Evolutionary conservation across 2,797 vertebrate species (phyloP).

Genomic region (Rhynchonycteris naso): DNA sequence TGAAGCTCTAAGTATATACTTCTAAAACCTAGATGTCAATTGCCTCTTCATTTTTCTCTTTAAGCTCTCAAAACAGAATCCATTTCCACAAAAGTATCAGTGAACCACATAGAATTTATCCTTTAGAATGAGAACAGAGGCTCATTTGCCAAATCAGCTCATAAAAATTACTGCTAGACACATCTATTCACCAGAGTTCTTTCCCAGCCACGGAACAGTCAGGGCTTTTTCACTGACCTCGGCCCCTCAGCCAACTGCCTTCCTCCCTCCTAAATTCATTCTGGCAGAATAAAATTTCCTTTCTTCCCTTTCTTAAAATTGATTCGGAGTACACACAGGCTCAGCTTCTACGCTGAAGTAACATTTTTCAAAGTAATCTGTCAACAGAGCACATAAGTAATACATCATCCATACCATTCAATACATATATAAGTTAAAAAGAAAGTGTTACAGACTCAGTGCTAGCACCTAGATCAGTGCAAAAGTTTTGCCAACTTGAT

Average conservation of each 20-base stretch:
- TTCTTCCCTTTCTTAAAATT: not conserved
- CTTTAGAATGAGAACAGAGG: not conserved
- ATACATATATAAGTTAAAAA: not conserved
- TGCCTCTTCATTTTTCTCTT: slow-evolving; percentile 30
- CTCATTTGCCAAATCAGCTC: not conserved
- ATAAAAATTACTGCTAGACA: not conserved
- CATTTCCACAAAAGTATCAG: not conserved
- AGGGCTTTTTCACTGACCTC: not conserved
- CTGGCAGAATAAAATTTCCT: not conserved
- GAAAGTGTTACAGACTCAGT: not conserved
- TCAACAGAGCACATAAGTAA: not conserved
- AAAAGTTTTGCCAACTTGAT: not conserved
- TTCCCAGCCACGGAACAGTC: not conserved
- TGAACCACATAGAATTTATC: not conserved
- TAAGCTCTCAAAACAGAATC: not conserved
- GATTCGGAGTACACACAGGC: not conserved
- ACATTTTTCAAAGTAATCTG: slow-evolving; percentile 17
- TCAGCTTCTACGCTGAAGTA: not conserved
- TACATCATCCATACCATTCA: not conserved
- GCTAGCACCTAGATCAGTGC: not conserved
- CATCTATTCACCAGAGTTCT: not conserved
- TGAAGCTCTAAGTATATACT: not conserved
- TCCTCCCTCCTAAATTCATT: not conserved
- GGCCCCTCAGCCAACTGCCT: not conserved
- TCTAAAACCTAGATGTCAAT: not conserved